Conservation (phyloP, 2,888 invertebrate genomes). For the Ormyrus labotus region DNA sequence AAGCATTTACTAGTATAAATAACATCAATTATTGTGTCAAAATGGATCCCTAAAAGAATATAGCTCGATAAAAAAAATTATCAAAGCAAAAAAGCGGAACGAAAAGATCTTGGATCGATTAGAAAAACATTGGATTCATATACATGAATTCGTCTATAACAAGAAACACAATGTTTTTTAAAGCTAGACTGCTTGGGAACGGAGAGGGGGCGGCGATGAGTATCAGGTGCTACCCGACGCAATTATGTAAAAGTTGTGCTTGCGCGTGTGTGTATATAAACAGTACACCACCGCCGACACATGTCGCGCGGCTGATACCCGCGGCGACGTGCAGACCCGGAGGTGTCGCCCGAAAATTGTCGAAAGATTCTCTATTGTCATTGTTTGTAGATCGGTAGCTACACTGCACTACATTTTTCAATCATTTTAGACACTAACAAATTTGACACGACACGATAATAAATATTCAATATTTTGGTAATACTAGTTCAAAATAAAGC, state of each 20-base stretch:
- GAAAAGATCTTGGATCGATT: constrained; percentile 22
- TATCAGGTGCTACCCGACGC: constrained; percentile 2
- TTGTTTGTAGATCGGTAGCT: too few relatives aligned
- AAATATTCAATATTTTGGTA: too few relatives aligned
- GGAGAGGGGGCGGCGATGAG: constrained; percentile 4
- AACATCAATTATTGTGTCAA: neutral
- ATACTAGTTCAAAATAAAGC: too few relatives aligned
- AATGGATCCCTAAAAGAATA: neutral
- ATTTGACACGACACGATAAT: too few relatives aligned
- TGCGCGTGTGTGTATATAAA: too few relatives aligned
- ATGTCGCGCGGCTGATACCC: neutral
- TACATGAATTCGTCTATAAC: neutral
- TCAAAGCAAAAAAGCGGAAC: constrained; percentile 15
- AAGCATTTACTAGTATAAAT: too few relatives aligned
- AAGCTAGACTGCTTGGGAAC: constrained; percentile 31
- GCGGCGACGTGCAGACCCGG: neutral
- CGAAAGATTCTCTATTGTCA: too few relatives aligned
- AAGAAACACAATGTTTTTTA: constrained; percentile 1
- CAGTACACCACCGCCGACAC: neutral
- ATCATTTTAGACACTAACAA: too few relatives aligned
- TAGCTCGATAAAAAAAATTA: constrained; percentile 27
- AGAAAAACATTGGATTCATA: neutral
- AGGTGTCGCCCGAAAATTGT: too few relatives aligned
- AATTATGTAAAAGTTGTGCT: constrained; percentile 8
- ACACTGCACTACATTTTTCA: too few relatives aligned